A percentile compares a stretch with the other conserved stretches of the same genome.
These are phyloP conservation scores for Zoanthus sansibaricus DNA, from an alignment of 92 coral and sea anemone species.

Conservation along the genomic window DNA sequence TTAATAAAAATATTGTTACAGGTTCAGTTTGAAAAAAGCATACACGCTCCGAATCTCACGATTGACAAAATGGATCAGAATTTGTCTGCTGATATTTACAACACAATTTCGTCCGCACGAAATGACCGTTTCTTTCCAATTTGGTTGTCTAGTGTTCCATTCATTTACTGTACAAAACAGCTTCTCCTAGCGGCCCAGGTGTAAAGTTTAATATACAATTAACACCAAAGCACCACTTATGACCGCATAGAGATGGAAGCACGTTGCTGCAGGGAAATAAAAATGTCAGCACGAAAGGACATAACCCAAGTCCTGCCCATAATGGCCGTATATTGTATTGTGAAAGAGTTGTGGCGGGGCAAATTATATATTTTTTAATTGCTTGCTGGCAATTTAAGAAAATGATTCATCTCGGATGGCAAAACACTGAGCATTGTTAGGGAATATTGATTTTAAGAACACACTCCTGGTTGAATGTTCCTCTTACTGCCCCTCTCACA, in stretches of 20 bases:
- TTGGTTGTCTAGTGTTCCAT: slow-evolving; percentile 66
- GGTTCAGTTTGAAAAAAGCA: background rate
- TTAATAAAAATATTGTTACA: background rate
- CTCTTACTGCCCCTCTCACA: background rate
- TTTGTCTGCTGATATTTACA: background rate
- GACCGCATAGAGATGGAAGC: background rate
- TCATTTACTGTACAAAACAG: slow-evolving; percentile 61
- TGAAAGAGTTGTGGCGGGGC: background rate
- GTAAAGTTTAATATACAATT: slow-evolving; percentile 47
- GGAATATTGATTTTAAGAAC: background rate
- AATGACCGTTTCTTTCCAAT: background rate
- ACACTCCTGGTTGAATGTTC: background rate
- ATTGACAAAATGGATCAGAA: background rate
- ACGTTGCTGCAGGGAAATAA: slow-evolving; percentile 33
- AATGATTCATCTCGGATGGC: slow-evolving; percentile 13
- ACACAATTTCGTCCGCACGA: background rate
- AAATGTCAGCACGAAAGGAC: background rate
- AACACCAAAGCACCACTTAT: slow-evolving; percentile 52
- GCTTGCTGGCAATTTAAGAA: background rate
- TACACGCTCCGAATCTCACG: background rate
- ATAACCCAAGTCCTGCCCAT: background rate
- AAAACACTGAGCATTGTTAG: slow-evolving; percentile 4
- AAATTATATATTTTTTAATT: background rate
- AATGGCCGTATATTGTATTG: background rate
- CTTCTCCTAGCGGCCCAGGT: slow-evolving; percentile 96